phyloP scores from a whole-genome alignment of 2,113 vertebrate species.

The Takifugu flavidus region DNA sequence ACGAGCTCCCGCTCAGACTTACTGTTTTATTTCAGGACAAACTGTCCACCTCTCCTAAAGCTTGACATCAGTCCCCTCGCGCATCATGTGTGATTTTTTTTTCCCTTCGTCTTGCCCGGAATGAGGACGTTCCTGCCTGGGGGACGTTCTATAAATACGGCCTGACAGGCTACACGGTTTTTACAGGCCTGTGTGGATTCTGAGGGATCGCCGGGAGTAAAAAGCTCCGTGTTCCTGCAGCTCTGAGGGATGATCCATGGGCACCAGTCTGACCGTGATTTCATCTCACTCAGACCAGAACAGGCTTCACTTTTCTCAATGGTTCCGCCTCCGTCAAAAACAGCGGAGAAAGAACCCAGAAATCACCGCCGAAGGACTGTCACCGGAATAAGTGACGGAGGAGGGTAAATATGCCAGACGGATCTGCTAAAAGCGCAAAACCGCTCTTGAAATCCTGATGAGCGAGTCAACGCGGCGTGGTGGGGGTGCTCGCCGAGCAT shows the following conservation, averaged over 20 bases:
- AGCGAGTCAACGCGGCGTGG: no score
- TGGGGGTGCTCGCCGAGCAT: conserved; percentile 22
- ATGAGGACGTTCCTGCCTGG: conserved; percentile 62
- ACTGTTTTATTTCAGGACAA: no score
- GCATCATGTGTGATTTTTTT: no score
- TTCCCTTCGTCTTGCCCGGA: conserved; percentile 31
- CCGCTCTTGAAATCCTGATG: no score
- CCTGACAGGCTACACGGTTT: conserved; percentile 69
- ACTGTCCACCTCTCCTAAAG: no score
- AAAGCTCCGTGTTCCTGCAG: conserved; percentile 54
- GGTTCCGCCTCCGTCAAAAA: conserved; percentile 20
- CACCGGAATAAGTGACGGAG: conserved; percentile 4
- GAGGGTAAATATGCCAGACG: no score
- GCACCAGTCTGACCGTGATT: conserved; percentile 23
- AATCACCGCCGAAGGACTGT: neutral
- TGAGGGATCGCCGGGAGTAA: conserved; percentile 49
- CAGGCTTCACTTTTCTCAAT: conserved; percentile 1
- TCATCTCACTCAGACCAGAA: conserved; percentile 40
- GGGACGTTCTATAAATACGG: conserved; percentile 73
- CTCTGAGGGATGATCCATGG: conserved; percentile 54
- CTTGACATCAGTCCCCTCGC: no score
- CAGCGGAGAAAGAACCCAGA: neutral
- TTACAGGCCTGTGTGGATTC: conserved; percentile 57
- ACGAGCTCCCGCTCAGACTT: no score
- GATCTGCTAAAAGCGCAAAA: no score